phyloP scores from a whole-genome alignment of 2,888 invertebrate genomes.

The Dicyrtomina minuta region DNA sequence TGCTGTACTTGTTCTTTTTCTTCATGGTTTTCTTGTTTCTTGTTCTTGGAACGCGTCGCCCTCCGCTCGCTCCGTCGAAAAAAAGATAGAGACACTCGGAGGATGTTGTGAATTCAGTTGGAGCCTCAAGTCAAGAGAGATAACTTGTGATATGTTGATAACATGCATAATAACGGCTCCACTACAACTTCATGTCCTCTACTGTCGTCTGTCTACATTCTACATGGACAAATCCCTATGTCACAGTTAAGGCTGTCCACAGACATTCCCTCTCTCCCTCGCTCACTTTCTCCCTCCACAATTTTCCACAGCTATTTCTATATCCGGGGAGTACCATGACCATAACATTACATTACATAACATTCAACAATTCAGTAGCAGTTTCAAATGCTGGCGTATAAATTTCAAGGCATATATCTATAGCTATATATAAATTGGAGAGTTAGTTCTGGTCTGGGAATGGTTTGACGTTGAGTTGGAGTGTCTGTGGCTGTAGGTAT shows the following conservation, averaged over 20 bases:
- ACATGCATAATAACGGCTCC: constrained; percentile 13
- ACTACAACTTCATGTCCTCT: no score
- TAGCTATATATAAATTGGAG: no score
- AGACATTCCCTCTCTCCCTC: constrained; percentile 7
- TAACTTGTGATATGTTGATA: constrained; percentile 26
- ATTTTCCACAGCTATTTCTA: neutral
- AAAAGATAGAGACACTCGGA: neutral
- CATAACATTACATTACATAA: no score
- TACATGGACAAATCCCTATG: constrained; percentile 1
- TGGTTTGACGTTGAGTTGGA: no score
- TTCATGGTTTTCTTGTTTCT: neutral
- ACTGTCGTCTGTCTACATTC: no score
- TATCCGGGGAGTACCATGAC: no score
- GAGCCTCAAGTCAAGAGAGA: constrained; percentile 11
- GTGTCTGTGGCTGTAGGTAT: no score
- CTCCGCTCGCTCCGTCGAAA: neutral
- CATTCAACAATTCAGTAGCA: no score
- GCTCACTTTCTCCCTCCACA: neutral
- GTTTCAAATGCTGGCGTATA: no score
- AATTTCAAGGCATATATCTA: no score
- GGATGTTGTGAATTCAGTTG: constrained; percentile 9
- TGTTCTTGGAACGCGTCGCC: neutral
- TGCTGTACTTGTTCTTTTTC: no score
- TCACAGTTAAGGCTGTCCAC: constrained; percentile 16
- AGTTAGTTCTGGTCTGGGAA: no score